Evolutionary conservation across 1,140 invertebrate genomes (phyloP), one percentile per base, ranked within the genome.

Genomic region (Caenorhabditis tropicalis): DNA sequence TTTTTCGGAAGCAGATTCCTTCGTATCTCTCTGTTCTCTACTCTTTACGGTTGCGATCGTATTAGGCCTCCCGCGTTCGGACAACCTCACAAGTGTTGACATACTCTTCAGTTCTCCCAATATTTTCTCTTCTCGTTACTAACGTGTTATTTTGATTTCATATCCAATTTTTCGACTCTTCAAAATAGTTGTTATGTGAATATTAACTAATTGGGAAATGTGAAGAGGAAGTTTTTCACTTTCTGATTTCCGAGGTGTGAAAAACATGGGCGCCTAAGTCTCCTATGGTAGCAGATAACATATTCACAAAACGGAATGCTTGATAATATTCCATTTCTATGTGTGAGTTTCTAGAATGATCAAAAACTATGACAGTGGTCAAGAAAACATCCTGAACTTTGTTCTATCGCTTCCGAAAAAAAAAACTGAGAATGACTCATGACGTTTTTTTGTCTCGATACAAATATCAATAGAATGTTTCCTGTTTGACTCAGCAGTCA

Each of bases 101-200:
- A 74, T n/a, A 74, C 65, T 74, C 36, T 74, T 74, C 65, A 74
- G 53, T 65, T 65, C 19, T 58, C 53, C 7, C 24, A 9, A 24
- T 58, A 16, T 36, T 36, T 31, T 24, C 9, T 74, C 21, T 24
- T n/a, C 9, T 10, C n/a, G 6, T 21, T 46, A 43, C 36, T 24
- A 74, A 43, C 27, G 19, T 74, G 65, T 74, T 43, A 43, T 74
- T 74, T 74, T 74, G 65, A 74, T 74, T 74, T 74, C 21, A 56
- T 56, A 24, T 21, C 24, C 2, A 9, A 56, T 19, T 10, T 19
- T 27, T 2, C 29, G 7, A 1, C 24, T 24, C 21, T 56, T 27
- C 21, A n/a, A 7, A 51, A 16, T 56, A 51, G 15, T 51, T 51
- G 49, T n/a, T n/a, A 19, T 56, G 53, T 56, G 53, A 56, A 56